Base-by-base conservation (phyloP, 2,113 vertebrate species). In the Platysteira castanea region DNA sequence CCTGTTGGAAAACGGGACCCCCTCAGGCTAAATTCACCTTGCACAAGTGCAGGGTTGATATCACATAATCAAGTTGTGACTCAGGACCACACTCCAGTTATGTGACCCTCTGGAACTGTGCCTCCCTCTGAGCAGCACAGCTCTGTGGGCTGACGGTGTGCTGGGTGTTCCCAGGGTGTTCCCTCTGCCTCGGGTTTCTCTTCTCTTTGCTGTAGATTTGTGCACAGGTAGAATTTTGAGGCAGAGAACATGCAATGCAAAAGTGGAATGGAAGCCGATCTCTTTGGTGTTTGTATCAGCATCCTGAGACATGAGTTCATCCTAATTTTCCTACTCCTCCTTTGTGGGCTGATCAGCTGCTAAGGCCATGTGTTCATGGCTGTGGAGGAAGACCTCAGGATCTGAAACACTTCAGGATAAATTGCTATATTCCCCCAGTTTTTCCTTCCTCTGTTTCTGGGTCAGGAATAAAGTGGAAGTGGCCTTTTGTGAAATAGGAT, bases 361-460 rank as follows among this genome's bases (percentile, higher is more conserved):
- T 31, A 41, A 37, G 10, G 76, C 50, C 3, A 1, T 0, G 3
- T 69, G 12, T 18, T 64, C 24, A 10, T 0, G 1, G 41, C 24
- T 82, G 31, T 22, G 49, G n/a, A 57, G 60, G 63, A 69, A 57
- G 14, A 31, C 44, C 27, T 65, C 57, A 33, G 33, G 5, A 7
- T 61, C 81, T 74, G 64, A 86, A 95, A 76, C 3, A 4, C 18
- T 76, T 76, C 28, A 60, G 42, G 15, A 21, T 61, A 47, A 86
- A 77, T 59, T 50, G 10, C 11, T 57, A 0, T 15, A 15, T 64
- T 75, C 15, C 11, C 14, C 9, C 13, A 13, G 37, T 26, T 53
- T 47, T 84, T 61, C 7, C 47, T 42, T 33, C 37, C 35, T 82
- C 56, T 2, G 1, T 80, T 56, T 77, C 5, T 83, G 42, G 8